Conservation (phyloP, 2,888 invertebrate genomes). For the Acanthopleura granulata region DNA sequence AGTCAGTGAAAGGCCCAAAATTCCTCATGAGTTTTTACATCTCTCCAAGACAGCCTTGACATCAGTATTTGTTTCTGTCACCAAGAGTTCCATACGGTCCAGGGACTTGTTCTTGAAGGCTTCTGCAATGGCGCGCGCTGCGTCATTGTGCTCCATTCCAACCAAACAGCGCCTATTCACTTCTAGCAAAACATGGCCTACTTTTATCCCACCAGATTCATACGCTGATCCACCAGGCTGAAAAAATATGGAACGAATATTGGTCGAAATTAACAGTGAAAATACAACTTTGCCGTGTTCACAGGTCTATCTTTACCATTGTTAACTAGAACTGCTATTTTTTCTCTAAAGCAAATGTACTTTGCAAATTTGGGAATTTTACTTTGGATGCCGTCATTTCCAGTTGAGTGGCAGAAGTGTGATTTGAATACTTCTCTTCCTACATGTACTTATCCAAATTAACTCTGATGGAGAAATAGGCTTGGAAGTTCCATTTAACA, state of each 20-base stretch:
- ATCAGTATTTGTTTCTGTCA: slow-evolving; percentile 67
- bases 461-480: too few relatives aligned
- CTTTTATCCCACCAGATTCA: slow-evolving; percentile 91
- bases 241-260: slow-evolving; percentile 19
- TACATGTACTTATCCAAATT: too few relatives aligned
- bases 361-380: too few relatives aligned
- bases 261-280: too few relatives aligned
- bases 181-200: slow-evolving; percentile 93
- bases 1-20: not conserved
- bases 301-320: too few relatives aligned
- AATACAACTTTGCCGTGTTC: too few relatives aligned
- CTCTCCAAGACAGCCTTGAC: not conserved
- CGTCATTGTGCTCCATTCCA: slow-evolving; percentile 88
- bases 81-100: slow-evolving; percentile 92
- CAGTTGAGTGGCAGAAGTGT: too few relatives aligned
- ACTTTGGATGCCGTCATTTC: too few relatives aligned
- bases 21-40: not conserved
- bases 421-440: too few relatives aligned
- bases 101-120: slow-evolving; percentile 91
- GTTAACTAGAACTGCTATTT: too few relatives aligned
- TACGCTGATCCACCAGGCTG: slow-evolving; percentile 96
- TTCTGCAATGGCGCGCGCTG: slow-evolving; percentile 91
- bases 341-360: not conserved
- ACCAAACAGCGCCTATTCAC: slow-evolving; percentile 83
- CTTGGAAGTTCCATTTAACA: too few relatives aligned